A percentile compares a stretch with the other conserved stretches of the same genome.
These are phyloP conservation scores for Myotis yumanensis DNA, from an alignment of 2,113 vertebrate species.

Conservation along the genomic window DNA sequence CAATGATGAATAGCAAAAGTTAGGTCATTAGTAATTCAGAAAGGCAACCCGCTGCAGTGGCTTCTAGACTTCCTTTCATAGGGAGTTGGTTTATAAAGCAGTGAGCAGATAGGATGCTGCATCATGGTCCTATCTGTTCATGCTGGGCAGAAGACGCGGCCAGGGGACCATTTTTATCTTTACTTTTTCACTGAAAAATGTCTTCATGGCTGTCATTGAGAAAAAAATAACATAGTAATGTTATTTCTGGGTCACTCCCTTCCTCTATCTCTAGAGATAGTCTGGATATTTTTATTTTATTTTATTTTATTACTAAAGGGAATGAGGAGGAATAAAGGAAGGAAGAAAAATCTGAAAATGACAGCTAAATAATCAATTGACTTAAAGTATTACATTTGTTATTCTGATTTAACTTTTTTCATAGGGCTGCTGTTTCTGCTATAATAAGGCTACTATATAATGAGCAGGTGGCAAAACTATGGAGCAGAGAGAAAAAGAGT, in stretches of 20 bases:
- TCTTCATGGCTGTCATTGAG: slow-evolving; percentile 30
- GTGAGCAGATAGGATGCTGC: not conserved
- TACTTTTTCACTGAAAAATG: slow-evolving; percentile 12
- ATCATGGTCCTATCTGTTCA: not conserved
- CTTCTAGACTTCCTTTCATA: not conserved
- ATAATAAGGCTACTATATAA: not conserved
- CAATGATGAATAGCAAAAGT: not conserved
- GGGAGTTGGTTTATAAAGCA: not conserved
- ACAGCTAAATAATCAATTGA: not conserved
- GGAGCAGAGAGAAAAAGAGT: not conserved
- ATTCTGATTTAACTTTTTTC: slow-evolving; percentile 20
- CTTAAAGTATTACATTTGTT: not conserved
- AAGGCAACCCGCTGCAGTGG: not conserved
- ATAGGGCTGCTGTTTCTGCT: not conserved
- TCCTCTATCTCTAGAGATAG: slow-evolving; percentile 1
- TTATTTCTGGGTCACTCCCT: not conserved
- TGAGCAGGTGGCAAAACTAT: not conserved
- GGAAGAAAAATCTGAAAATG: slow-evolving; percentile 38
- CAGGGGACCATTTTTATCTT: not conserved
- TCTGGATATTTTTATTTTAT: too few species aligned
- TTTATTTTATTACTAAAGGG: not conserved
- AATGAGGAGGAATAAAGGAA: not conserved
- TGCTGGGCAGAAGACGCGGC: slow-evolving; percentile 6
- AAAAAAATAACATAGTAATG: not conserved
- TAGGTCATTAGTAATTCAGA: slow-evolving; percentile 2